Percentiles rank a stretch among this genome's conserved stretches.
Conservation (phyloP, 2,797 vertebrate genomes). For the Geotrypetes seraphini region DNA sequence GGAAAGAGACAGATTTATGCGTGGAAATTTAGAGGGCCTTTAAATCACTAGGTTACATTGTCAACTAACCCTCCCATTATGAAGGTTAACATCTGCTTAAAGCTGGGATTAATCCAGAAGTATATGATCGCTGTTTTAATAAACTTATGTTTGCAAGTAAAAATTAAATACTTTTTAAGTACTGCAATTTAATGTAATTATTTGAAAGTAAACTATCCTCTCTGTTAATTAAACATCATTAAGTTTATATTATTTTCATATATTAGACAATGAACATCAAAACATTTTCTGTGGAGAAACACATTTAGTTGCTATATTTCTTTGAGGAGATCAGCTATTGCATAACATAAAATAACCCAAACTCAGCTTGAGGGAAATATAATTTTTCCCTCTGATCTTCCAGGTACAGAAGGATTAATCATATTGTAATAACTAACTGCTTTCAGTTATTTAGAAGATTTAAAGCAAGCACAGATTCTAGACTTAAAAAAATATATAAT, state of each 20-base stretch:
- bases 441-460: neutral
- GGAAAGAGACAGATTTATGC: no score
- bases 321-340: neutral
- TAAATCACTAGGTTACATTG: no score
- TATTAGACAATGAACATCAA: constrained; percentile 1
- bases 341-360: neutral
- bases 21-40: no score
- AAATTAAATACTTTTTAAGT: constrained; percentile 32
- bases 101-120: neutral
- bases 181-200: constrained; percentile 32
- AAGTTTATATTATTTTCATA: constrained; percentile 27
- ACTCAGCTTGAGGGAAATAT: neutral
- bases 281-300: neutral
- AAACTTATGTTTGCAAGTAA: constrained; percentile 18
- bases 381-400: neutral
- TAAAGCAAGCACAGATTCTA: no score
- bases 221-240: constrained; percentile 44
- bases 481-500: no score
- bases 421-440: accelerated
- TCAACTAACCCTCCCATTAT: no score
- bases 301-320: neutral
- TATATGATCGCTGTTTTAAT: neutral
- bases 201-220: constrained; percentile 40
- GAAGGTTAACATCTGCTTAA: constrained; percentile 12
- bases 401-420: neutral